Conservation (phyloP, 2,888 invertebrate genomes). For the Smittia aterrima region DNA sequence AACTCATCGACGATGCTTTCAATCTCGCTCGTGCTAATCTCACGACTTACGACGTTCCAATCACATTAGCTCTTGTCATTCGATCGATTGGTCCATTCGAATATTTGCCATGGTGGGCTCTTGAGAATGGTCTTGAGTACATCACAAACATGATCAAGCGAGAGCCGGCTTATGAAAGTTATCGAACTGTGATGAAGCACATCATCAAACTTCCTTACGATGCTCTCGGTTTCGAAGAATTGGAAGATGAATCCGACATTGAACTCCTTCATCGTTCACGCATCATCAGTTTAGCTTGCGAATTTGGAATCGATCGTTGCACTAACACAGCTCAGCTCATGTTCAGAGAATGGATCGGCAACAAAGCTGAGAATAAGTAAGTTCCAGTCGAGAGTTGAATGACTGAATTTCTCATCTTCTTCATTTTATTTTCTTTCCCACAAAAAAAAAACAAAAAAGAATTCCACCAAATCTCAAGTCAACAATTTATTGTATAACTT, state of each 20-base stretch:
- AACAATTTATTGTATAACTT: constrained; percentile 65
- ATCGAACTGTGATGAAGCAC: constrained; percentile 54
- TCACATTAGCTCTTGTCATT: constrained; percentile 55
- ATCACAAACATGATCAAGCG: constrained; percentile 59
- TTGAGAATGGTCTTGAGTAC: constrained; percentile 59
- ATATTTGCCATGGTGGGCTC: constrained; percentile 62
- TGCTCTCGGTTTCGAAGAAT: constrained; percentile 56
- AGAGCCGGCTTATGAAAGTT: constrained; percentile 61
- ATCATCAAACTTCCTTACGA: constrained; percentile 53
- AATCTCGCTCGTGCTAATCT: constrained; percentile 60
- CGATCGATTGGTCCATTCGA: constrained; percentile 56
- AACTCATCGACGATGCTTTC: constrained; percentile 68
- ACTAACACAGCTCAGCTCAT: constrained; percentile 54
- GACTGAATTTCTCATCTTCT: too few relatives aligned
- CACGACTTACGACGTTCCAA: constrained; percentile 59
- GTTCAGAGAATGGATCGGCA: constrained; percentile 58
- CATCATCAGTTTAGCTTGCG: constrained; percentile 59
- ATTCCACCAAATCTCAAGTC: constrained; percentile 63
- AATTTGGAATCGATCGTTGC: constrained; percentile 56
- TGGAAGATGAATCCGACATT: constrained; percentile 55
- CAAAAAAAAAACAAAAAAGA: too few relatives aligned
- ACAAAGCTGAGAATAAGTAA: constrained; percentile 56
- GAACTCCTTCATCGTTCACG: constrained; percentile 56
- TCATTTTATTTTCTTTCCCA: constrained; percentile 11
- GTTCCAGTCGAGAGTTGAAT: constrained; percentile 44